A percentile compares a stretch with the other conserved stretches of the same genome.
phyloP scores from a whole-genome alignment of 2,113 vertebrate species.

The Falco punctatus region DNA sequence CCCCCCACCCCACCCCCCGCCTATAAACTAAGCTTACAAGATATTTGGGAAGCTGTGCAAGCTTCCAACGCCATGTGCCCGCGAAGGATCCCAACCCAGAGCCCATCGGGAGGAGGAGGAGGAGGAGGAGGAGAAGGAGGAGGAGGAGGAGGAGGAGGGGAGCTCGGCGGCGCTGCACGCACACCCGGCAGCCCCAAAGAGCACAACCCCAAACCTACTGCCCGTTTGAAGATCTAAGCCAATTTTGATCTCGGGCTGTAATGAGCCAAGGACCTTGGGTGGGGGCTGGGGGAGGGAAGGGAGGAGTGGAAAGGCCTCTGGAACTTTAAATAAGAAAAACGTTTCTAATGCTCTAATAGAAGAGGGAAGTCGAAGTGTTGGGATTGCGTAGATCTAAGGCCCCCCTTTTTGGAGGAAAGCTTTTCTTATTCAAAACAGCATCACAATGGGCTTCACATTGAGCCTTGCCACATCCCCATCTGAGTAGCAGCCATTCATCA shows the following conservation, averaged over 20 bases:
- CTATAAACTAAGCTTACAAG: not conserved
- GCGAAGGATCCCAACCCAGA: not conserved
- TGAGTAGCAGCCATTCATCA: conserved; percentile 99
- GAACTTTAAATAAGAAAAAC: conserved; percentile 87
- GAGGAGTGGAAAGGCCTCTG: conserved; percentile 47
- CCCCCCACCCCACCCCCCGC: too few relatives aligned
- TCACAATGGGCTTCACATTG: conserved; percentile 99
- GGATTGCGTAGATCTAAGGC: conserved; percentile 97
- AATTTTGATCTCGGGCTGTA: conserved; percentile 76
- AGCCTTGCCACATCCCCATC: conserved; percentile 99
- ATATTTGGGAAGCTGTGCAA: conserved; percentile 4
- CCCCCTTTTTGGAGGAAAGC: conserved; percentile 93
- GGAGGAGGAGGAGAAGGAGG: not conserved
- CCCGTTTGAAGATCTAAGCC: conserved; percentile 71
- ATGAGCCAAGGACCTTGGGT: conserved; percentile 74
- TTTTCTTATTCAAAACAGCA: conserved; percentile 99
- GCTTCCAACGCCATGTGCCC: conserved; percentile 44
- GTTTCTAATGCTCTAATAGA: conserved; percentile 95
- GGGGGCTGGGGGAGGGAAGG: conserved; percentile 61
- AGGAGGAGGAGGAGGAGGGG: not conserved
- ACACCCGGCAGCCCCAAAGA: conserved; percentile 48
- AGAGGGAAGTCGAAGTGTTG: conserved; percentile 94
- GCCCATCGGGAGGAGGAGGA: not conserved
- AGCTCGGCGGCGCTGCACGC: conserved; percentile 16
- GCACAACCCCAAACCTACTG: conserved; percentile 36